Evolutionary conservation across 1,140 invertebrate species (phyloP), one percentile per base, ranked within the genome.

Genomic region (Eulimnadia texana): DNA sequence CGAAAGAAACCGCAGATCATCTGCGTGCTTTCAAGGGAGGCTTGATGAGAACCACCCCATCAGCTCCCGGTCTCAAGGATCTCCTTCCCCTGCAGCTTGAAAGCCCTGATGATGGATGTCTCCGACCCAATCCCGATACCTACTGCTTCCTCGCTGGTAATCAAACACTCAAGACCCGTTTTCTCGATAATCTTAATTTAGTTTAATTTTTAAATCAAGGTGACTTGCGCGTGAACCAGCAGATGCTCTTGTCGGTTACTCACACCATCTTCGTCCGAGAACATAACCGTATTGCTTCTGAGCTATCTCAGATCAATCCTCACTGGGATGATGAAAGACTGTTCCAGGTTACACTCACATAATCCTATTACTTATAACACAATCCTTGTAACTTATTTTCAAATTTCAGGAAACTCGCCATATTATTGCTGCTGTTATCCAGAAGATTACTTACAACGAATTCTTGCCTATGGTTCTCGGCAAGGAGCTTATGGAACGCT

Each of bases 221-320:
- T 55, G 78, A 79, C 65, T 70, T 69, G 54, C 67, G 79, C 51
- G 80, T 80, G 10, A 80, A 79, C 63, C 79, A 81, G 62, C 75
- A 6, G 72, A 74, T 58, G 0, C 83, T 86, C 62, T 69, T 94
- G 49, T 82, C 87, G 0, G 73, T 88, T 22, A 57, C 74, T 0
- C 74, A 75, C 64, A 73, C 72, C 0, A 64, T 80, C 22, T 72
- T 77, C 60, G 68, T 78, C 58, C 64, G 78, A 25, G 74, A 78
- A 66, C 75, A 78, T 66, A 78, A 78, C 65, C 61, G 75, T 29
- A 71, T 79, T 33, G 77, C 77, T 6, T 66, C 64, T 27, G 68
- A 71, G 50, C 67, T 78, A 16, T 65, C 65, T 29, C 62, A 66
- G 23, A 66, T 78, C 33, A 81, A 80, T 66, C 73, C 74, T 3